Evolutionary conservation across 2,797 vertebrate genomes (phyloP).

Genomic region (Tenualosa ilisha): DNA sequence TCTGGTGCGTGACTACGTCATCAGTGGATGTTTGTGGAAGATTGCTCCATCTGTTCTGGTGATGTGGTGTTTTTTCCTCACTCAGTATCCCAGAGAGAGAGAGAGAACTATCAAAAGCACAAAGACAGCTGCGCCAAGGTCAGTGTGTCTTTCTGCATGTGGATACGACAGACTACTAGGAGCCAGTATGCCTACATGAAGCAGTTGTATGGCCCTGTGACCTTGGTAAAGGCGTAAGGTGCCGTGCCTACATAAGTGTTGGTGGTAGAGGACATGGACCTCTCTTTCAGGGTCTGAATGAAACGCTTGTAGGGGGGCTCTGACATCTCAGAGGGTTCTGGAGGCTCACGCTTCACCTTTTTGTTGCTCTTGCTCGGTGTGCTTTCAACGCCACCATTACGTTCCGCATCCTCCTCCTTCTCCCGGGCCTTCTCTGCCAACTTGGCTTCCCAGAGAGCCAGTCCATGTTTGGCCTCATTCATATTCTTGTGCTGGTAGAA

Average conservation of each 20-base stretch:
- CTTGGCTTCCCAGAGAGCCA: slow-evolving; percentile 96
- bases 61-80: slow-evolving; percentile 35
- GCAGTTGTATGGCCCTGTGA: slow-evolving; percentile 96
- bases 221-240: slow-evolving; percentile 97
- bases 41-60: not conserved
- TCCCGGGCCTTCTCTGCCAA: slow-evolving; percentile 96
- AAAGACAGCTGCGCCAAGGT: slow-evolving; percentile 65
- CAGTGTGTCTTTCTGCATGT: slow-evolving; percentile 41
- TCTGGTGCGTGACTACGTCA: slow-evolving; percentile 61
- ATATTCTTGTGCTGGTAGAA: slow-evolving; percentile 99
- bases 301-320: slow-evolving; percentile 90
- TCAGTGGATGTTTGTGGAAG: slow-evolving; percentile 62
- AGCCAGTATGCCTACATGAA: slow-evolving; percentile 77
- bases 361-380: slow-evolving; percentile 88
- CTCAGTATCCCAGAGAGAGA: slow-evolving; percentile 51
- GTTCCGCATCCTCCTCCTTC: slow-evolving; percentile 93
- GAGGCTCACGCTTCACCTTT: slow-evolving; percentile 88
- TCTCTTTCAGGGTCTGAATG: slow-evolving; percentile 85
- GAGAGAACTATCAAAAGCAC: slow-evolving; percentile 41
- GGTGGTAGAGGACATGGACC: slow-evolving; percentile 89
- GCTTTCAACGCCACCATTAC: slow-evolving; percentile 85
- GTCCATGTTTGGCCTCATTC: slow-evolving; percentile 95
- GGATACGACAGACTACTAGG: slow-evolving; percentile 40
- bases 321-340: slow-evolving; percentile 76
- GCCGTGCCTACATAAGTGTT: slow-evolving; percentile 90